Conservation (phyloP, 1,140 invertebrate species). For the Aleiodes sp. region DNA sequence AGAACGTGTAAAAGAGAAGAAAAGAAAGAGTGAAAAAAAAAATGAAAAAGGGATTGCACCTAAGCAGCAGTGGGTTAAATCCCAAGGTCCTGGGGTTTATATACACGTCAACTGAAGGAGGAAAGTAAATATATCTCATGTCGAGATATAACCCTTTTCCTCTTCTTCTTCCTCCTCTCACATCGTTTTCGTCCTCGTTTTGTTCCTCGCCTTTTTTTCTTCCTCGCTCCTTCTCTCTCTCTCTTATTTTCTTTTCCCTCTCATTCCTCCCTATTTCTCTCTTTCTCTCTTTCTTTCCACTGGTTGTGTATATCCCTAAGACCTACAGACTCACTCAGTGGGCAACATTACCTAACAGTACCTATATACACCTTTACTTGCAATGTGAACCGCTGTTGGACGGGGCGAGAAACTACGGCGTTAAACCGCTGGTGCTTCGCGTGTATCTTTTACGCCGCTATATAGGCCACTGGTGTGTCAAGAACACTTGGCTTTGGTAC, state of each 20-base stretch:
- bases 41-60: no score
- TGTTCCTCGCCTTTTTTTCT: constrained; percentile 3
- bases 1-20: no score
- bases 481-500: background rate
- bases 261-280: background rate
- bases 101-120: constrained; percentile 10
- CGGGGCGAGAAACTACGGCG: background rate
- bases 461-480: constrained; percentile 13
- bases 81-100: constrained; percentile 1
- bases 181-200: constrained; percentile 16
- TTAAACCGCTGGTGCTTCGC: constrained; percentile 11
- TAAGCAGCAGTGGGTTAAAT: constrained; percentile 14
- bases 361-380: constrained; percentile 2
- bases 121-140: constrained; percentile 19
- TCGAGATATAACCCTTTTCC: constrained; percentile 23
- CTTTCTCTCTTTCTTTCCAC: background rate
- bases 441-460: constrained; percentile 14
- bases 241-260: constrained; percentile 11
- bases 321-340: background rate
- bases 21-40: no score
- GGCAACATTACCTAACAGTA: constrained; percentile 14
- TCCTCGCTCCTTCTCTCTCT: constrained; percentile 7
- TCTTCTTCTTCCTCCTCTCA: background rate
- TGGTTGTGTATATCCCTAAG: background rate
- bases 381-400: constrained; percentile 7